A percentile compares a stretch with the other conserved stretches of the same genome.
These are phyloP conservation scores for Neomonachus schauinslandi DNA, from an alignment of 2,113 vertebrate genomes.

Conservation along the genomic window DNA sequence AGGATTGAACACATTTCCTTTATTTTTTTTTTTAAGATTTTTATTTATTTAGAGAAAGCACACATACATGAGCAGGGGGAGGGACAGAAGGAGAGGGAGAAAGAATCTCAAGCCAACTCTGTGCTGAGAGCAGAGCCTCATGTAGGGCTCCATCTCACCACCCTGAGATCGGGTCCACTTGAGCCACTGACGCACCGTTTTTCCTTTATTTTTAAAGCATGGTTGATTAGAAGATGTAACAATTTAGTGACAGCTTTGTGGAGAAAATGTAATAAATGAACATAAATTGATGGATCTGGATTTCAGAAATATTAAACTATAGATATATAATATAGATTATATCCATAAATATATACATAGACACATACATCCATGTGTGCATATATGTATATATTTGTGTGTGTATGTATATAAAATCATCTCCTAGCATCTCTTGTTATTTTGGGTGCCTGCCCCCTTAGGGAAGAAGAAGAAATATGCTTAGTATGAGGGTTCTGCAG, in stretches of 20 bases:
- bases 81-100: not conserved
- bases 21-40: not conserved
- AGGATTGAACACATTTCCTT: not conserved
- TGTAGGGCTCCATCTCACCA: not conserved
- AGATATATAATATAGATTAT: not conserved
- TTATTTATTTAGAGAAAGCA: not conserved
- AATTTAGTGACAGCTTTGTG: not conserved
- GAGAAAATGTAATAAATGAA: not conserved
- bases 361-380: not conserved
- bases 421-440: not conserved
- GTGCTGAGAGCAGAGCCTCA: not conserved
- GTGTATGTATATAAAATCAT: not conserved
- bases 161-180: not conserved
- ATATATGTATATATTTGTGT: not conserved
- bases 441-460: not conserved
- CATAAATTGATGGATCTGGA: not conserved
- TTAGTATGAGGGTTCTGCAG: not conserved
- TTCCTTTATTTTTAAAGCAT: not conserved
- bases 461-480: not conserved
- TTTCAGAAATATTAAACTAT: not conserved
- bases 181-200: not conserved
- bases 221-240: not conserved
- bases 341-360: not conserved
- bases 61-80: not conserved
- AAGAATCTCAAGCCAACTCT: not conserved